A percentile compares a stretch with the other conserved stretches of the same genome.
Conservation (phyloP, 2,797 vertebrate species). For the Notolepis coatsorum region DNA sequence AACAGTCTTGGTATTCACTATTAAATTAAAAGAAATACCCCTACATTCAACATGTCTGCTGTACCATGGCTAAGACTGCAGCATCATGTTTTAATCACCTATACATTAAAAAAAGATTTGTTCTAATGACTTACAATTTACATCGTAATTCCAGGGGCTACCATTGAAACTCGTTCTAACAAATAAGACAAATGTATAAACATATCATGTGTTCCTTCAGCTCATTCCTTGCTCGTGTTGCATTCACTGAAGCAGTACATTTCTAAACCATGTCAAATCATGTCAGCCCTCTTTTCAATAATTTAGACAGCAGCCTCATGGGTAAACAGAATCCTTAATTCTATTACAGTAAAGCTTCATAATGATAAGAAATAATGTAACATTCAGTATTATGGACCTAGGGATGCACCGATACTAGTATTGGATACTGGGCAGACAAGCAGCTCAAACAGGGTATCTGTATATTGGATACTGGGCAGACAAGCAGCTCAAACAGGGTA, state of each 20-base stretch:
- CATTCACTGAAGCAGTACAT: not conserved
- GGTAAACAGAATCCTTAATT: constrained; percentile 13
- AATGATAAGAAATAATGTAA: constrained; percentile 8
- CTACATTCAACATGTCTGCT: no score
- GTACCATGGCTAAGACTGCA: no score
- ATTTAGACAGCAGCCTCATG: constrained; percentile 12
- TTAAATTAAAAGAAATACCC: not conserved
- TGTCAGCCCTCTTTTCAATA: not conserved
- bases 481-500: no score
- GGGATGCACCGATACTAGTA: no score
- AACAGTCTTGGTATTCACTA: not conserved
- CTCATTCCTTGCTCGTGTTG: constrained; percentile 39
- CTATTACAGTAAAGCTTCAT: constrained; percentile 1
- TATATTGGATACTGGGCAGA: no score
- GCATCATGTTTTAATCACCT: no score
- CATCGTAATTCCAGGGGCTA: no score
- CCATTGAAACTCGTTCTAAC: no score
- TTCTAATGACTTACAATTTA: no score
- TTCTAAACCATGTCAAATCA: not conserved
- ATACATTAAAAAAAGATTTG: no score
- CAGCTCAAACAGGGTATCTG: no score
- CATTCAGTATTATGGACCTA: not conserved
- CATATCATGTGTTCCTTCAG: constrained; percentile 46
- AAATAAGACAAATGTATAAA: constrained; percentile 7
- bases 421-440: no score